Conservation (phyloP, 64 coral and sea anemone genomes). For the Exaiptasia diaphana region DNA sequence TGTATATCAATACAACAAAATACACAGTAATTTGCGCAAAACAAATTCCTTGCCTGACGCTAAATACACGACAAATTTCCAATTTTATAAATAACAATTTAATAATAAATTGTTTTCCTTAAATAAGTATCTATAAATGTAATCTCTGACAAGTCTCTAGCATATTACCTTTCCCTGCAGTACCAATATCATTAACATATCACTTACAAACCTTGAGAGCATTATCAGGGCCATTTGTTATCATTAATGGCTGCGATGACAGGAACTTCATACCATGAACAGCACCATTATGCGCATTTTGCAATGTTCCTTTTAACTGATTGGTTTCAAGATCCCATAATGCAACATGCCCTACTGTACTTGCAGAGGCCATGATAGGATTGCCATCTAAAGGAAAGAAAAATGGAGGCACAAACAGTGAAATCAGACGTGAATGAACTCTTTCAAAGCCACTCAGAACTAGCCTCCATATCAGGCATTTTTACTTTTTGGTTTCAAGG, state of each 20-base stretch:
- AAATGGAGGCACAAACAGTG: neutral
- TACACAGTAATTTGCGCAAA: too few relatives aligned
- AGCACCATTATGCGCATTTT: constrained; percentile 64
- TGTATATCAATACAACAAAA: too few relatives aligned
- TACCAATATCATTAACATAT: neutral
- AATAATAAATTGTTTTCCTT: too few relatives aligned
- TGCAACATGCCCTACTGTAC: constrained; percentile 90
- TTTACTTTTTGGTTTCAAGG: too few relatives aligned
- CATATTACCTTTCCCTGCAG: too few relatives aligned
- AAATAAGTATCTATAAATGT: too few relatives aligned
- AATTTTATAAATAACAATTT: too few relatives aligned
- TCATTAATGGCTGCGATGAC: constrained; percentile 72
- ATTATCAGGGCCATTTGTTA: constrained; percentile 89
- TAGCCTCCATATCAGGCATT: neutral
- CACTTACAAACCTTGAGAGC: constrained; percentile 68
- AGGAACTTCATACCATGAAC: constrained; percentile 88
- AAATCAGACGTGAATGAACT: neutral
- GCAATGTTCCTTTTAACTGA: constrained; percentile 68
- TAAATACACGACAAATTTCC: too few relatives aligned
- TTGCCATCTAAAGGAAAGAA: constrained; percentile 65
- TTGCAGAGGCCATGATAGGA: constrained; percentile 88
- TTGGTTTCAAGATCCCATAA: constrained; percentile 91
- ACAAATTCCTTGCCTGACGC: too few relatives aligned
- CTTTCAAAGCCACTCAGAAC: neutral
- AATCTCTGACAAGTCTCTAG: too few relatives aligned